Conservation (phyloP, 2,797 vertebrate species). For the Coranthus polyacanthus region DNA sequence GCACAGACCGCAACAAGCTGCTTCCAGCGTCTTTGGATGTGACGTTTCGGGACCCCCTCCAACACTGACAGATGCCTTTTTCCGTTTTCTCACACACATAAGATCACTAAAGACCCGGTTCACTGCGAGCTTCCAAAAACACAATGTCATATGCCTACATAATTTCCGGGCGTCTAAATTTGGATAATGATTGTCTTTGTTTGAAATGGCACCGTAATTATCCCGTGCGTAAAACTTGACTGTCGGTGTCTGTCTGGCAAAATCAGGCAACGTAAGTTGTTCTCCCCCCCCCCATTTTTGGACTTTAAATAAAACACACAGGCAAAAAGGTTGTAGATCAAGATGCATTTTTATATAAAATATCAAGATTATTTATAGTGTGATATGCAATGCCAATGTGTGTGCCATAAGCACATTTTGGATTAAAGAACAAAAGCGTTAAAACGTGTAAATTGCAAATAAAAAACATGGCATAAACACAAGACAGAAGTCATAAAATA, state of each 20-base stretch:
- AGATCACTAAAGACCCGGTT: background rate
- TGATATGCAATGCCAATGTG: no score
- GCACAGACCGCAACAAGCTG: slow-evolving; percentile 24
- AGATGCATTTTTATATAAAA: no score
- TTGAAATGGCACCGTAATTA: slow-evolving; percentile 10
- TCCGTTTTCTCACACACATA: slow-evolving; percentile 1
- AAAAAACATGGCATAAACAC: background rate
- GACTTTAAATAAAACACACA: background rate
- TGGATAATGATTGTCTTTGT: slow-evolving; percentile 34
- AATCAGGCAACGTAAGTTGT: no score
- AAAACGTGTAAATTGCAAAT: no score
- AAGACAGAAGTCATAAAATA: background rate
- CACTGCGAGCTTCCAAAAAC: background rate
- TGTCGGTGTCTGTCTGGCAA: background rate
- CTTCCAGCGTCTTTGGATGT: slow-evolving; percentile 49
- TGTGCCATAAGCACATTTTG: no score
- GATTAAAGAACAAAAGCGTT: no score
- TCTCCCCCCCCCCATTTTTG: no score
- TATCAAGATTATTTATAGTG: no score
- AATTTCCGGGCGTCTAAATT: no score
- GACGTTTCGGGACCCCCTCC: slow-evolving; percentile 68
- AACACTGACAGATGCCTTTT: slow-evolving; percentile 39
- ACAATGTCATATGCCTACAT: slow-evolving; percentile 12
- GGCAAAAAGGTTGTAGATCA: background rate
- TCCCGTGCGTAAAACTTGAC: slow-evolving; percentile 20